Conservation (phyloP, 2,888 invertebrate species). For the Scrobipalpa costella region DNA sequence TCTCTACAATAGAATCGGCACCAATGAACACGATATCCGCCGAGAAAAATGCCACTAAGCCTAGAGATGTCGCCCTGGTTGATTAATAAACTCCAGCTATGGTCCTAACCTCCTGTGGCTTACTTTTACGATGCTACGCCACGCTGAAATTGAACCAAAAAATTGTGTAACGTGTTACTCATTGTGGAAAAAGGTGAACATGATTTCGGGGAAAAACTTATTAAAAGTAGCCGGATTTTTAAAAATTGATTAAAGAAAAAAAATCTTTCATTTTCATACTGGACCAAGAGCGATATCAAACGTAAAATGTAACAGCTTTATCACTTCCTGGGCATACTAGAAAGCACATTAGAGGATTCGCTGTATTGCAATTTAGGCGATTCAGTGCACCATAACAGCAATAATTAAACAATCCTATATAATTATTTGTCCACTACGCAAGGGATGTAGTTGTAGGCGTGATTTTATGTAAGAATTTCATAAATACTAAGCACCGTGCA, state of each 20-base stretch:
- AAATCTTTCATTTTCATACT: too few species aligned
- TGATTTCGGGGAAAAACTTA: conserved; percentile 12
- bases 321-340: too few species aligned
- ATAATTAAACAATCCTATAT: too few species aligned
- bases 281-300: too few species aligned
- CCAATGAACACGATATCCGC: conserved; percentile 71
- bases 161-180: conserved; percentile 30
- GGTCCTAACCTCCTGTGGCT: conserved; percentile 40
- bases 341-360: too few species aligned
- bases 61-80: conserved; percentile 59
- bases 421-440: too few species aligned
- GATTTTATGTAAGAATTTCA: conserved; percentile 11
- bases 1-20: too few species aligned
- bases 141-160: conserved; percentile 47
- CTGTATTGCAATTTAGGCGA: too few species aligned
- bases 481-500: conserved; percentile 29
- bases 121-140: conserved; percentile 46
- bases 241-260: conserved; percentile 29
- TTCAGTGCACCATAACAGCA: too few species aligned
- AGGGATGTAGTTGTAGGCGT: too few species aligned
- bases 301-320: too few species aligned
- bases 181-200: conserved; percentile 24
- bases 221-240: conserved; percentile 13
- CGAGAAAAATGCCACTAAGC: conserved; percentile 72
- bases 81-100: conserved; percentile 70